These are phyloP conservation scores for Eurytemora carolleeae DNA, from an alignment of 1,140 invertebrate genomes.

Conservation along the genomic window DNA sequence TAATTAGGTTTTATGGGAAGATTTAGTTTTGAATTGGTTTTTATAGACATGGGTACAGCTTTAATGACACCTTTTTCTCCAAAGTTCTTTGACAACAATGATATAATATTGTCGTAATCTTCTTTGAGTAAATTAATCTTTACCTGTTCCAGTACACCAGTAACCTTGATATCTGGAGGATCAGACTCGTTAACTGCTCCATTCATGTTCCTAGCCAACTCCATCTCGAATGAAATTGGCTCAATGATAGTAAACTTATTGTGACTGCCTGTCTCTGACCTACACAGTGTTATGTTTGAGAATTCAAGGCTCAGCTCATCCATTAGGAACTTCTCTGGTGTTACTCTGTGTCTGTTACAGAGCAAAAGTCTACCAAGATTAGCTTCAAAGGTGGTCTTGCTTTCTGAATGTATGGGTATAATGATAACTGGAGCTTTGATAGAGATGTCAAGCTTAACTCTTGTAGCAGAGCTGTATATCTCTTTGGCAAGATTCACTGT, in stretches of 20 bases:
- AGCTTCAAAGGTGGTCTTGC: not conserved
- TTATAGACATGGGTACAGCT: not conserved
- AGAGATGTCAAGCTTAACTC: not conserved
- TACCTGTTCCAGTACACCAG: not conserved
- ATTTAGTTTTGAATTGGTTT: not conserved
- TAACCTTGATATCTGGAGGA: constrained; percentile 7
- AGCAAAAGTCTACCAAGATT: not conserved
- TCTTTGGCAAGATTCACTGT: not conserved
- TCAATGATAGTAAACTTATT: not conserved
- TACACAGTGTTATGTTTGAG: not conserved
- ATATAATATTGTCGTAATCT: constrained; percentile 7
- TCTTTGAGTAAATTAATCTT: not conserved
- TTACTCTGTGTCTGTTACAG: not conserved
- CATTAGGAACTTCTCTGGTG: not conserved
- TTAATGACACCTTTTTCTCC: constrained; percentile 7
- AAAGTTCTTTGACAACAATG: constrained; percentile 3
- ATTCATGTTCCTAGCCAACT: constrained; percentile 5
- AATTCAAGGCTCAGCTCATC: not conserved
- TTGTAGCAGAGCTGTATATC: not conserved
- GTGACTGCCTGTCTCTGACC: not conserved
- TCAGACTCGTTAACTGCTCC: not conserved
- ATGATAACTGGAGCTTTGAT: not conserved
- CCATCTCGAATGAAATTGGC: constrained; percentile 7
- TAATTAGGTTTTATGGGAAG: not conserved
- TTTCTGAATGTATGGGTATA: not conserved